Conservation (phyloP, 2,888 invertebrate species). For the Copidosoma aretas region DNA sequence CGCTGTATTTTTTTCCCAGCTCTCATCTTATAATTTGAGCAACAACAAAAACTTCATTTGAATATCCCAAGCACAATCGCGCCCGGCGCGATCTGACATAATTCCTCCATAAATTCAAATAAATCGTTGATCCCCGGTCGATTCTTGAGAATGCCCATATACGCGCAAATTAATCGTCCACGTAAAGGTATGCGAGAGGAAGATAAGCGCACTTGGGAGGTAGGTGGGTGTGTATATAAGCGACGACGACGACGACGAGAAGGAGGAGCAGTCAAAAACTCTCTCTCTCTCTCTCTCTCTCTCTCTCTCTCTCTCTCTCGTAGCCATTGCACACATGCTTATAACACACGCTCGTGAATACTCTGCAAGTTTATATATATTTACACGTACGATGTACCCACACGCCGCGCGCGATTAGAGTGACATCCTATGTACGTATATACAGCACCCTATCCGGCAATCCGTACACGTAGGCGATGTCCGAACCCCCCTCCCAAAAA, state of each 20-base stretch:
- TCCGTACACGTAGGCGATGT: slow-evolving; percentile 43
- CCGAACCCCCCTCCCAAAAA: slow-evolving; percentile 45
- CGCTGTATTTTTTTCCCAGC: no score
- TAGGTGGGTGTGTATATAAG: no score
- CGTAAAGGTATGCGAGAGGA: background rate
- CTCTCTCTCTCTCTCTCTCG: no score
- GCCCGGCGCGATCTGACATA: background rate
- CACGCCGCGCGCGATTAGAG: background rate
- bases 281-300: no score
- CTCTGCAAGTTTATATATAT: background rate
- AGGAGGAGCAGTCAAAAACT: no score
- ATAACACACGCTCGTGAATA: no score
- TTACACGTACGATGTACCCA: background rate
- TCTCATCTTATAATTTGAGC: no score
- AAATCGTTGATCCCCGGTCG: background rate
- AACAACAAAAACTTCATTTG: no score
- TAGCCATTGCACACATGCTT: no score
- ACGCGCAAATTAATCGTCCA: slow-evolving; percentile 4
- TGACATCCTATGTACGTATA: slow-evolving; percentile 30
- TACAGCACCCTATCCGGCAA: slow-evolving; percentile 40
- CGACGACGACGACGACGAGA: no score
- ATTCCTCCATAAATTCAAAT: background rate
- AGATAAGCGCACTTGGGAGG: background rate
- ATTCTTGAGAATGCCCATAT: background rate
- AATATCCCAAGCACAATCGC: no score